Percentiles rank a stretch among this genome's conserved stretches.
These are phyloP conservation scores for Tetheella fluctuosa DNA, from an alignment of 2,888 invertebrate genomes.

Conservation along the genomic window DNA sequence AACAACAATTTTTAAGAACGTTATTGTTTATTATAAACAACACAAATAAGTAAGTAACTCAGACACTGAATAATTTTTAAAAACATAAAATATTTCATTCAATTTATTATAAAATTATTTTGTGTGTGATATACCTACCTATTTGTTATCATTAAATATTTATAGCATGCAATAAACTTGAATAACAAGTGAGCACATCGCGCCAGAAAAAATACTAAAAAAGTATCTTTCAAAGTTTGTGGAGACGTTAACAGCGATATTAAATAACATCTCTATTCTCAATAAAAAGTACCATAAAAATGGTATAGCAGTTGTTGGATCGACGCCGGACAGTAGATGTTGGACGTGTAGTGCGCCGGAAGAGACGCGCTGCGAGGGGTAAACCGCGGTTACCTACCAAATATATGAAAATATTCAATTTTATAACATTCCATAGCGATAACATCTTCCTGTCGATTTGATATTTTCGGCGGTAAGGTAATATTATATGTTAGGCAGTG, in stretches of 20 bases:
- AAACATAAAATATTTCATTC: too few relatives aligned
- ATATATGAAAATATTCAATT: conserved; percentile 82
- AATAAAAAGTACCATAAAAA: conserved; percentile 74
- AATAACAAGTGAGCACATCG: conserved; percentile 50
- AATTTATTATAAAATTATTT: conserved; percentile 18
- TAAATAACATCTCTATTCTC: conserved; percentile 82
- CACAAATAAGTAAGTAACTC: neutral
- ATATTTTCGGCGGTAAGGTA: conserved; percentile 83
- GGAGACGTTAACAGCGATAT: conserved; percentile 78
- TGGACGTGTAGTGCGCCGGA: conserved; percentile 54
- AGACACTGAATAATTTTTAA: too few relatives aligned
- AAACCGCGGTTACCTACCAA: conserved; percentile 53
- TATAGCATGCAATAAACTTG: conserved; percentile 63
- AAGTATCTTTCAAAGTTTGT: conserved; percentile 60
- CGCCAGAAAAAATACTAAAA: conserved; percentile 48
- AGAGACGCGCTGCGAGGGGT: conserved; percentile 68
- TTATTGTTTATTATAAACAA: too few relatives aligned
- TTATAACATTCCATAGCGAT: conserved; percentile 80
- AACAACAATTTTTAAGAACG: too few relatives aligned
- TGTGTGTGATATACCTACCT: conserved; percentile 23
- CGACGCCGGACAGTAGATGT: conserved; percentile 31
- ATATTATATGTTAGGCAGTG: conserved; percentile 71
- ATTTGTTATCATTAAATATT: conserved; percentile 60
- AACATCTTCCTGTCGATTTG: conserved; percentile 82
- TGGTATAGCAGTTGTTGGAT: conserved; percentile 46